Base-by-base conservation (phyloP, 2,888 invertebrate species). In the Phyllotreta cruciferae region DNA sequence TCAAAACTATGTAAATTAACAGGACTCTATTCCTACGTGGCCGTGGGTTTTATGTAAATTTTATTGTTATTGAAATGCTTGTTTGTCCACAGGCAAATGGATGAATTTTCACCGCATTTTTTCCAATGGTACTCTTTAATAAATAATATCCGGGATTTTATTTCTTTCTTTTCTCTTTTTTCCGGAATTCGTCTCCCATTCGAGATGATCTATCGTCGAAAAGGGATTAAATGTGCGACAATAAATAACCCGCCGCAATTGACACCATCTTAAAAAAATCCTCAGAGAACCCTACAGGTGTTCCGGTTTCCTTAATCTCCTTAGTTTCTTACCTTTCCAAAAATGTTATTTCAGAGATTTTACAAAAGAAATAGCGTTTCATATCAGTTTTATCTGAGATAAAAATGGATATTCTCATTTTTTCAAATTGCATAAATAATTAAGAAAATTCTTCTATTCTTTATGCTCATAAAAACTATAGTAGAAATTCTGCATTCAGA, bases 201-300 rank as follows among this genome's bases (percentile, higher is more conserved):
- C 47, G 13, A 47, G 47, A 47, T 47, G 47, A 47, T 47, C 7
- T 47, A 47, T 47, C 24, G 13, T 8, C 34, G 34, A n/a, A 14
- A 47, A 47, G 24, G 47, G 47, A 47, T 47, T 47, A 47, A 47
- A 14, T 47, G 7, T 14, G 14, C 24, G 6, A 8, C 47, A 47
- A 47, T 47, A 14, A 47, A 47, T 47, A 47, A 47, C 47, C n/a
- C 24, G 7, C 6, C 14, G 47, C 47, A 13, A 47, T 47, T 47
- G 47, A 47, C 47, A 47, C 24, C 47, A 24, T 47, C 14, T 47
- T 9, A 34, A 47, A 47, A 47, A 47, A 47, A 14, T 34, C 47
- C 47, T 47, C 34, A 34, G 24, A 47, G 47, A 47, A 47, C 47
- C 6, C 47, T 47, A 24, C 47, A 47, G 47, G 47, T 47, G 47